Evolutionary conservation across 2,113 vertebrate species (phyloP).

Genomic region (Pygoscelis antarcticus): DNA sequence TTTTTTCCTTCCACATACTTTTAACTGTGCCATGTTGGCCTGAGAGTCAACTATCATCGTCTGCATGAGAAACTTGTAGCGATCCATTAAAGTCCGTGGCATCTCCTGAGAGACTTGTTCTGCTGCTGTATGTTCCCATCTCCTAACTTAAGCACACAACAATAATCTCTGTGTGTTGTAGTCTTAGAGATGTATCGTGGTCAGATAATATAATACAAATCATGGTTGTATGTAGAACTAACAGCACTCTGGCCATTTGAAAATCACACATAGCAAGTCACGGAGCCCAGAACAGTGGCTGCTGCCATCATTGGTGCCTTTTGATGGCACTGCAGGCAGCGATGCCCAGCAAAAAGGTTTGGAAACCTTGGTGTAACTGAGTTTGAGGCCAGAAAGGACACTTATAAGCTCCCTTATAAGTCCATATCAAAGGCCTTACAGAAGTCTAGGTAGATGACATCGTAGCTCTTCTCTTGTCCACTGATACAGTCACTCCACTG

Average conservation of each 20-base stretch:
- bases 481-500: neutral
- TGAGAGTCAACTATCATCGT: neutral
- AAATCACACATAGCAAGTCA: rapidly evolving
- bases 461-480: too few species aligned
- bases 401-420: neutral
- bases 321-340: neutral
- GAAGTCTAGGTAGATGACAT: neutral
- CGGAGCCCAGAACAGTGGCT: neutral
- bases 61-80: neutral
- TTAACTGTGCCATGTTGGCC: neutral
- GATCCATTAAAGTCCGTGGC: neutral
- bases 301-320: neutral
- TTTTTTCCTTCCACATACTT: neutral
- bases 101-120: neutral
- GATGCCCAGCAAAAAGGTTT: neutral
- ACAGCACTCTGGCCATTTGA: neutral
- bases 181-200: neutral
- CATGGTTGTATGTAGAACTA: neutral
- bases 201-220: neutral
- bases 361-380: neutral
- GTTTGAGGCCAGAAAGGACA: neutral
- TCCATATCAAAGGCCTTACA: neutral
- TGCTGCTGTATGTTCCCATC: neutral
- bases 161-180: neutral
- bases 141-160: neutral